Evolutionary conservation across 2,797 vertebrate species (phyloP), one percentile per base, ranked within the genome.

Genomic region (Gymnoscopelus braueri): DNA sequence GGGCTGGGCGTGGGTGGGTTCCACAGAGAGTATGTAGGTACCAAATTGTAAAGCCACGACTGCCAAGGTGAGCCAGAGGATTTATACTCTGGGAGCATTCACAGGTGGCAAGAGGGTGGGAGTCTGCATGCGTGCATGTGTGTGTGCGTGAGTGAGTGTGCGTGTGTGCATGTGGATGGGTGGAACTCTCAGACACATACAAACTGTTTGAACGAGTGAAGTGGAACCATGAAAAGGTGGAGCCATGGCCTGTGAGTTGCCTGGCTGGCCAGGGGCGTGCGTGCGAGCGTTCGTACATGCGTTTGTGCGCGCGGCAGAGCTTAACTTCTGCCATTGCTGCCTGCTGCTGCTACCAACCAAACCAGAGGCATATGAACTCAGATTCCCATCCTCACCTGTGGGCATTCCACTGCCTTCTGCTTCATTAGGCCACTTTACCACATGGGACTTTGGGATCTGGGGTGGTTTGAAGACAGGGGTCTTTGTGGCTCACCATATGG

Each of bases 371-470:
- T 87, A 83, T 85, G 82, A 84, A 82, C 82, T 71, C 56, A 70
- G 39, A 84, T 81, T 67, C 71, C 82, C 71, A 78, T 81, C 80
- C 82, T 81, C 77, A 87, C 88, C 87, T 35, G 70, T 23, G 64
- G 87, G 87, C 88, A 65, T 59, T 70, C 13, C 79, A 71, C 82
- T 80, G 82, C 75, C 85, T 81, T 87, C 87, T 74, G 88, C 87
- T 86, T 89, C 89, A 89, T 91, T 89, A 89, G 87, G 88, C 85
- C 88, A 81, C 68, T 79, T 75, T 77, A 76, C 75, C 88, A 82
- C 71, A 69, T 67, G 82, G 71, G 79, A 83, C 87, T 78, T 12
- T 58, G 60, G 79, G 79, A 66, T 65, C 13, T 58, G 60, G 79
- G 78, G 68, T 64, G 35, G 75, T 76, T 85, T 80, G 48, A 81